A percentile compares a stretch with the other conserved stretches of the same genome.
Evolutionary conservation across 2,113 vertebrate species (phyloP).

Genomic region (Myrmophylax atrothorax): DNA sequence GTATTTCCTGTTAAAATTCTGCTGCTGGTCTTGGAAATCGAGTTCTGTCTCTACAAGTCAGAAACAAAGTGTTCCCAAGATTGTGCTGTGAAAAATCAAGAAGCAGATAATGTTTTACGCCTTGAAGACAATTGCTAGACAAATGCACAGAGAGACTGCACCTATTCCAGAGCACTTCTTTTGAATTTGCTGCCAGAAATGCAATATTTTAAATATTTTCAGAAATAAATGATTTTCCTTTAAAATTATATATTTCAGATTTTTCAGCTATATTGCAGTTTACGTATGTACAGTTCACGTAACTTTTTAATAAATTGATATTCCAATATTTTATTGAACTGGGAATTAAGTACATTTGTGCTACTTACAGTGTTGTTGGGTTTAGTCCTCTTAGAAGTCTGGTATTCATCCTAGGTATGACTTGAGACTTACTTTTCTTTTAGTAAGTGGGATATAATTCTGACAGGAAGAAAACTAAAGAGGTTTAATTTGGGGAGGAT

Average conservation of each 20-base stretch:
- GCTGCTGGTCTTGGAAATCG: slow-evolving; percentile 38
- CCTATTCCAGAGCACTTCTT: slow-evolving; percentile 63
- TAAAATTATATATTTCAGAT: slow-evolving; percentile 75
- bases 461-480: not conserved
- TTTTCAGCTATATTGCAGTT: slow-evolving; percentile 71
- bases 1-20: slow-evolving; percentile 41
- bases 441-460: not conserved
- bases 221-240: slow-evolving; percentile 71
- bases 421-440: slow-evolving; percentile 4
- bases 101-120: slow-evolving; percentile 28
- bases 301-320: slow-evolving; percentile 78
- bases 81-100: slow-evolving; percentile 52
- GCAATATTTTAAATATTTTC: slow-evolving; percentile 79
- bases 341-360: slow-evolving; percentile 64
- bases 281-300: slow-evolving; percentile 74
- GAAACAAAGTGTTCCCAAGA: slow-evolving; percentile 52
- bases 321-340: slow-evolving; percentile 73
- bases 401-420: slow-evolving; percentile 33
- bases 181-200: slow-evolving; percentile 71
- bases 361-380: slow-evolving; percentile 26
- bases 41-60: slow-evolving; percentile 58
- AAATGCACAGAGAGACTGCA: slow-evolving; percentile 49
- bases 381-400: slow-evolving; percentile 50
- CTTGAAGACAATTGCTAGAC: slow-evolving; percentile 39
- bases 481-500: not conserved